These are phyloP conservation scores for Aselliscus stoliczkanus DNA, from an alignment of 2,797 vertebrate species.

Conservation along the genomic window DNA sequence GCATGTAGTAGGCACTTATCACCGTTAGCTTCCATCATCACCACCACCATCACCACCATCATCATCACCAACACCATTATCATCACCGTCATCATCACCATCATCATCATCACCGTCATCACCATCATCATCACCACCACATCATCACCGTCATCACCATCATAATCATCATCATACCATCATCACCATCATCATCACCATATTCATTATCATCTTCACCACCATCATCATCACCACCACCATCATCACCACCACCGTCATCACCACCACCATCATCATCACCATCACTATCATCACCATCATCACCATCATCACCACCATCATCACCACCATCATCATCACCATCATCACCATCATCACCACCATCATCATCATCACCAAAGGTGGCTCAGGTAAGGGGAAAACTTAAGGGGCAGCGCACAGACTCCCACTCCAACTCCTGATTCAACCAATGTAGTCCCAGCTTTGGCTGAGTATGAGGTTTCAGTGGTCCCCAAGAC, in stretches of 20 bases:
- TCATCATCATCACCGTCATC: background rate
- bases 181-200: background rate
- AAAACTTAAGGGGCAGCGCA: background rate
- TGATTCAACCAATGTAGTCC: background rate
- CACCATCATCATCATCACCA: background rate
- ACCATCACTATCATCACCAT: rapidly evolving
- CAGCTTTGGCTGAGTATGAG: background rate
- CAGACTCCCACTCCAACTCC: background rate
- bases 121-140: background rate
- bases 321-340: background rate
- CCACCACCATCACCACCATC: background rate
- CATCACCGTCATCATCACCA: background rate
- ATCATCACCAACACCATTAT: background rate
- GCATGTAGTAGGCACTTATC: no score
- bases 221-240: background rate
- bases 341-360: background rate
- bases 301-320: background rate
- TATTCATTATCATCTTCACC: background rate
- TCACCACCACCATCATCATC: background rate
- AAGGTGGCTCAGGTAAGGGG: background rate
- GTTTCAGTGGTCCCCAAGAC: background rate
- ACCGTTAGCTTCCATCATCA: background rate
- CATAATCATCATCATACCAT: no score
- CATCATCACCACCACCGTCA: background rate
- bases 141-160: background rate